Evolutionary conservation across 2,113 vertebrate species (phyloP), one percentile per base, ranked within the genome.

Genomic region (Neolamprologus kungweensis): DNA sequence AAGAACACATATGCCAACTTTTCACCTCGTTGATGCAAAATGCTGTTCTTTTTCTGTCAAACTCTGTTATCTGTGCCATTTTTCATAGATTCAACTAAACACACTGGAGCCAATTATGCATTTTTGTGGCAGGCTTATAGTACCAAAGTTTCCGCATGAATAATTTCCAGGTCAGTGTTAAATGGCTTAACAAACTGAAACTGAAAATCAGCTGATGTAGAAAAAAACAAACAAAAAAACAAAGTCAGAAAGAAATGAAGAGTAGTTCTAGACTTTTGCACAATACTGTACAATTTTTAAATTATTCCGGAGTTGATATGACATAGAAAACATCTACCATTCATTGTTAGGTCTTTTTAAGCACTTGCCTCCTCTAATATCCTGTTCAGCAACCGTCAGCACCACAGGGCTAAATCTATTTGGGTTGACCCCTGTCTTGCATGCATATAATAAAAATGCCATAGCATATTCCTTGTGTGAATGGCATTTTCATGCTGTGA

Each of bases 201-300:
- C 12, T 71, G 65, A 73, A 73, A 73, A 73, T 10, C 68, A 17
- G 68, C 40, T 17, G 7, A 47, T 73, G 40, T 73, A 2, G 33
- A 21, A 37, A 65, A 37, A 65, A 21, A 0, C n/a, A 73, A 5
- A 45, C 0, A 2, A 26, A 16, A 26, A 55, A 11, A 1, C 2
- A 2, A 26, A 28, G 21, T 47, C 14, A 19, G 71, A 10, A 26
- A 26, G 14, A 17, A 17, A 26, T 45, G 21, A 73, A 45, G 21
- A 45, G 37, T 7, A 42, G 37, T 23, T 45, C 40, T 28, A 47
- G 40, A 75, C 23, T 75, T 75, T 47, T 75, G 1, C 42, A 75
- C 71, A 75, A 23, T 17, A 19, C 23, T 28, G 23, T 75, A 75
- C 40, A 28, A 75, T 28, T 26, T 73, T 26, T 45, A 17, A 73